These are phyloP conservation scores for Mythimna vitellina DNA, from an alignment of 2,888 invertebrate species.

Conservation along the genomic window DNA sequence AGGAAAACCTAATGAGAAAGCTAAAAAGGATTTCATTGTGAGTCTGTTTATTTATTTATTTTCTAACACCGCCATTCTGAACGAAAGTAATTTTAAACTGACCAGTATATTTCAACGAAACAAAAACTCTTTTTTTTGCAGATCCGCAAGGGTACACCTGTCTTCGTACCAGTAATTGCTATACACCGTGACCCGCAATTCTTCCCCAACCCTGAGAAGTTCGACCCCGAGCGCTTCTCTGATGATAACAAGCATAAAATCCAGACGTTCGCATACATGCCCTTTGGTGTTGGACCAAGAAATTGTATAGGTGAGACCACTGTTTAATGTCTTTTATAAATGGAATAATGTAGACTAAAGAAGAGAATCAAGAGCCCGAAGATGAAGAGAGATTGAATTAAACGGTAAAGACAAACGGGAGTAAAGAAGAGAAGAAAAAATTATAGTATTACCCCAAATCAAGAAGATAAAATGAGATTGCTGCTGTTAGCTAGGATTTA, in stretches of 20 bases:
- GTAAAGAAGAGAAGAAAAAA: not conserved
- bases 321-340: no score
- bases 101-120: not conserved
- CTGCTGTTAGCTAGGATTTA: not conserved
- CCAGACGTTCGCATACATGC: slow-evolving; percentile 74
- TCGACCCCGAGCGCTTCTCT: slow-evolving; percentile 90
- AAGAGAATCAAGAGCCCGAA: not conserved
- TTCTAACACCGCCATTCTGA: not conserved
- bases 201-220: slow-evolving; percentile 87
- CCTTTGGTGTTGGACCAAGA: slow-evolving; percentile 90
- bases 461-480: not conserved
- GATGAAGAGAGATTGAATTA: not conserved
- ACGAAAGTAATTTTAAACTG: not conserved
- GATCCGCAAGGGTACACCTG: slow-evolving; percentile 46
- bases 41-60: slow-evolving; percentile 52
- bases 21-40: slow-evolving; percentile 76
- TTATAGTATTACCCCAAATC: not conserved
- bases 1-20: slow-evolving; percentile 74
- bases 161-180: slow-evolving; percentile 40
- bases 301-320: slow-evolving; percentile 87
- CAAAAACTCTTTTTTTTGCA: not conserved
- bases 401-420: not conserved
- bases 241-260: slow-evolving; percentile 87
- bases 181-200: slow-evolving; percentile 63
- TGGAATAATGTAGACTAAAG: not conserved